A percentile compares a stretch with the other conserved stretches of the same genome.
Conservation (phyloP, 2,888 invertebrate species). For the Drosophila mayaguana region DNA sequence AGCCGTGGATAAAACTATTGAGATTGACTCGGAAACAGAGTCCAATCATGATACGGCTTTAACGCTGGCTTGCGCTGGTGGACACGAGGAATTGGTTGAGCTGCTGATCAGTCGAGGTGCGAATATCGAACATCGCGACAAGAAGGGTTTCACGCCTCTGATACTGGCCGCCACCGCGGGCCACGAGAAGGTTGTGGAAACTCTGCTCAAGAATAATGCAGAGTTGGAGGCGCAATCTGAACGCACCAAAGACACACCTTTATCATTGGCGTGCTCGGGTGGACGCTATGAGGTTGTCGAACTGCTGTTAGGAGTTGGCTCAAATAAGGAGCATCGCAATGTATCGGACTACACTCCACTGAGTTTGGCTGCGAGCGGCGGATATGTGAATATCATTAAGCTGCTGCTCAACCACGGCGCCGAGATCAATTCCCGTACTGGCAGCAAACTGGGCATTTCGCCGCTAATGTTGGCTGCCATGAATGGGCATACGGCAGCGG, state of each 20-base stretch:
- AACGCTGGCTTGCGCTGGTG: conserved; percentile 98
- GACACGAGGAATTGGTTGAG: conserved; percentile 97
- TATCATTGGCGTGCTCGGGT: conserved; percentile 98
- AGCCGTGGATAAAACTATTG: conserved; percentile 91
- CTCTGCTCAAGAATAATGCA: conserved; percentile 96
- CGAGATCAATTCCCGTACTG: conserved; percentile 98
- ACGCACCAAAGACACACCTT: conserved; percentile 98
- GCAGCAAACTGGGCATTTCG: conserved; percentile 98
- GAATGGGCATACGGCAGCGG: conserved; percentile 99
- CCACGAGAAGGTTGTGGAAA: conserved; percentile 94
- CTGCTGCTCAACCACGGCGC: conserved; percentile 96
- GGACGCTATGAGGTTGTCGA: conserved; percentile 99
- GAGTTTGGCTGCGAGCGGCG: conserved; percentile 99
- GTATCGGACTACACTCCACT: conserved; percentile 99
- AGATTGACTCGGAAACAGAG: conserved; percentile 99
- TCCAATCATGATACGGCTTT: conserved; percentile 99
- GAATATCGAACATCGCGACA: conserved; percentile 98
- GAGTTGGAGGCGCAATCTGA: conserved; percentile 99
- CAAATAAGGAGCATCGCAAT: conserved; percentile 99
- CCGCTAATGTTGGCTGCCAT: conserved; percentile 99
- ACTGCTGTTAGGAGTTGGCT: conserved; percentile 93
- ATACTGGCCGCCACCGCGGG: conserved; percentile 99
- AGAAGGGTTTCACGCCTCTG: conserved; percentile 99
- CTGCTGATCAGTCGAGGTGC: conserved; percentile 96
- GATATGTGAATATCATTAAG: conserved; percentile 99